Percentiles rank a stretch among this genome's conserved stretches.
Evolutionary conservation across 2,888 invertebrate genomes (phyloP).

Genomic region (Oeneis ivallda): DNA sequence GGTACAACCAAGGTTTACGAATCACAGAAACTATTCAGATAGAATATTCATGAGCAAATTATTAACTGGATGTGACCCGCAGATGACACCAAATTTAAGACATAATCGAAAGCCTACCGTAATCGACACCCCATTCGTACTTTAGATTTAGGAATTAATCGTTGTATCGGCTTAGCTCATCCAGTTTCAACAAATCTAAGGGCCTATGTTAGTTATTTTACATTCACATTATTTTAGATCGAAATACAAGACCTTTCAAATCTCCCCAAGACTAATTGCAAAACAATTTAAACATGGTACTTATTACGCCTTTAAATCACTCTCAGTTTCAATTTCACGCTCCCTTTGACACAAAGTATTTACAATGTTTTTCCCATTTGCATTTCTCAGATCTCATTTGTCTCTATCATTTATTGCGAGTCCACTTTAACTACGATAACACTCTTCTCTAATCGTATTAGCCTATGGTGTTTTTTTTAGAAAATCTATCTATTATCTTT

Average conservation of each 20-base stretch:
- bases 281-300: constrained; percentile 38
- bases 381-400: constrained; percentile 47
- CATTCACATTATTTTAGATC: constrained; percentile 39
- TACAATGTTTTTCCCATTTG: constrained; percentile 42
- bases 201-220: constrained; percentile 43
- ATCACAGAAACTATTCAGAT: constrained; percentile 55
- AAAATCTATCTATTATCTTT: constrained; percentile 71
- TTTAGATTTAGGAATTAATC: constrained; percentile 56
- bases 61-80: constrained; percentile 31
- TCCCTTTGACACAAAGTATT: constrained; percentile 40
- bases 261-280: constrained; percentile 38
- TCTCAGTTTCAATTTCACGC: constrained; percentile 35
- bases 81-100: constrained; percentile 28
- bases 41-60: constrained; percentile 40
- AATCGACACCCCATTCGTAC: constrained; percentile 46
- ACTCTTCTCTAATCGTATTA: constrained; percentile 53
- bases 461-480: constrained; percentile 73
- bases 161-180: constrained; percentile 73
- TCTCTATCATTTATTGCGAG: constrained; percentile 40
- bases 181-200: constrained; percentile 53
- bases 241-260: constrained; percentile 35
- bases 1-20: constrained; percentile 53
- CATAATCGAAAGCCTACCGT: constrained; percentile 27
- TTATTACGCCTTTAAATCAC: constrained; percentile 35
- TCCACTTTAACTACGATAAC: constrained; percentile 44